phyloP scores from a whole-genome alignment of 2,797 vertebrate species.

The Pipistrellus pygmaeus region DNA sequence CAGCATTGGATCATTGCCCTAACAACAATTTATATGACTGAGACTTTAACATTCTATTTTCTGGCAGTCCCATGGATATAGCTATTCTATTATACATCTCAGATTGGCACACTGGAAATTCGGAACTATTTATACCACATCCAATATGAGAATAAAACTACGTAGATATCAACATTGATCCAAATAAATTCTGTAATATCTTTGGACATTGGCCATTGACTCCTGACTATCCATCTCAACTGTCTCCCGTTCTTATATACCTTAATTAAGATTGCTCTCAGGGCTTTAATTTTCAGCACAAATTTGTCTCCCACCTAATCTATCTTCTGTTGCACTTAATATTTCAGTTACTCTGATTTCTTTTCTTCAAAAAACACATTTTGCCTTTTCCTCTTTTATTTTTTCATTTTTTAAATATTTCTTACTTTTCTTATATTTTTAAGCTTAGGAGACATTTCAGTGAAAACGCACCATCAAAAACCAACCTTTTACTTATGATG shows the following conservation, averaged over 20 bases:
- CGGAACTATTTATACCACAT: background rate
- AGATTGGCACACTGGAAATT: slow-evolving; percentile 48
- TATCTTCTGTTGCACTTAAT: background rate
- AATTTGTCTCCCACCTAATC: background rate
- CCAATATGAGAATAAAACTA: slow-evolving; percentile 37
- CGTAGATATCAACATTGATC: background rate
- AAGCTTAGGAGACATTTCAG: background rate
- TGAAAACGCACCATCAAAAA: background rate
- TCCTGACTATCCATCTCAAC: background rate
- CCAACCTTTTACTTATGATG: background rate
- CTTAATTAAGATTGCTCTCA: background rate
- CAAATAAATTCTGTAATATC: background rate
- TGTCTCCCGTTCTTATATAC: background rate
- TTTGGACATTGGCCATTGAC: background rate
- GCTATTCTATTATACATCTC: slow-evolving; percentile 55
- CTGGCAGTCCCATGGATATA: slow-evolving; percentile 39
- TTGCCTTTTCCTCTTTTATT: background rate
- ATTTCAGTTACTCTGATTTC: background rate
- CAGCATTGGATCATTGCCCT: slow-evolving; percentile 64
- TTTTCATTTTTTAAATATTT: background rate
- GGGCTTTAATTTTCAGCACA: background rate
- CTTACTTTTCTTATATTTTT: background rate
- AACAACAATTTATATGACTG: slow-evolving; percentile 46
- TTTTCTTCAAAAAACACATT: background rate
- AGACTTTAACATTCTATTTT: slow-evolving; percentile 40